Evolutionary conservation across 2,113 vertebrate species (phyloP), one percentile per base, ranked within the genome.

Genomic region (Corydoras sp.): DNA sequence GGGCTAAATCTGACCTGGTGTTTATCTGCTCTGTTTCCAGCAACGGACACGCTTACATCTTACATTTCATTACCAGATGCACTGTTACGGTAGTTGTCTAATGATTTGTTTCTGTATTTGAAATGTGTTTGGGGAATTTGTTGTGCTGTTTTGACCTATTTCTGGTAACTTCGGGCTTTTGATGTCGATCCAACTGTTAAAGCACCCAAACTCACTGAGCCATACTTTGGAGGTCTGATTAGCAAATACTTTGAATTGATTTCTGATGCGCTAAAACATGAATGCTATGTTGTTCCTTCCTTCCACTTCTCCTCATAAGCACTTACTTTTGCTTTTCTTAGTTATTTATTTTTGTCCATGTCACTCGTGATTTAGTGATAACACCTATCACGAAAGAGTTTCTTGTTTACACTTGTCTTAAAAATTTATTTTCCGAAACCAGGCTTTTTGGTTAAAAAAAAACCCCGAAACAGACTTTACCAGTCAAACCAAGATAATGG

Each of bases 261-360:
- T 43, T 43, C 35, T 43, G 35, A 43, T 5, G 35, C 35, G 35
- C 35, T 8, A 43, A 43, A 43, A 43, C 35, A 43, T 4, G 35
- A 43, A 43, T 43, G 4, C 35, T 43, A 24, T 14, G 12, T 14
- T 11, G 9, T 61, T 81, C 51, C 75, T 72, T 63, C 75, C 75
- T 30, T 79, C 50, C 84, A 83, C 65, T 63, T 77, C 84, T 86
- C 86, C 85, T 86, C 85, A 90, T 88, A 85, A 83, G 90, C 89
- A 91, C 87, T 90, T 91, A 89, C 87, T 85, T 12, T 85, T 86
- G 82, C 53, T 68, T 85, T 86, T 58, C 78, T 56, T n/a, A 59
- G 49, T 59, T 71, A 50, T 68, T 59, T 68, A 59, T 62, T 58
- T 53, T 35, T 29, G 15, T 49, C 58, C 53, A 56, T 67, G 53